Conservation (phyloP, 2,888 invertebrate species). For the Nycteola revayana region DNA sequence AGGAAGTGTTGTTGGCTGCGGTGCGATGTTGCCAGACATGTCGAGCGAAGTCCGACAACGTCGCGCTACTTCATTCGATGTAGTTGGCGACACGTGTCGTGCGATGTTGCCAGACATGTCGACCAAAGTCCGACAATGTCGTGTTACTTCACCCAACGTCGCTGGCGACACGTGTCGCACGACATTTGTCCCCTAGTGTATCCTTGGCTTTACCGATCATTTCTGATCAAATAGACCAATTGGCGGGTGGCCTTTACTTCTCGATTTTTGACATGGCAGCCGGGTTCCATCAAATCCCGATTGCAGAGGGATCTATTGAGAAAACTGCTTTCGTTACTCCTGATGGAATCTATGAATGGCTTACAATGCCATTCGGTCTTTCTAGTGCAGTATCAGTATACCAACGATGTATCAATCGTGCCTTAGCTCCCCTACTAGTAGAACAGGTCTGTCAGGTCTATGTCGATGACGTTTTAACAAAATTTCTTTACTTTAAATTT, state of each 20-base stretch:
- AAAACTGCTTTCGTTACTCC: constrained; percentile 37
- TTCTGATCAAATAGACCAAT: constrained; percentile 3
- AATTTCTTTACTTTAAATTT: constrained; percentile 15
- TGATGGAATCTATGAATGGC: constrained; percentile 36
- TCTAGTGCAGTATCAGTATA: constrained; percentile 28
- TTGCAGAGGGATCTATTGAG: constrained; percentile 25
- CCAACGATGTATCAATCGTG: constrained; percentile 7
- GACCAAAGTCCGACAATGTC: too few species aligned
- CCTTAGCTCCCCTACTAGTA: constrained; percentile 2
- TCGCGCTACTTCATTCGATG: too few species aligned
- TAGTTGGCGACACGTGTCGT: too few species aligned
- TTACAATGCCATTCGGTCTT: constrained; percentile 36
- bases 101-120: too few species aligned
- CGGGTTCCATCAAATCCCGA: constrained; percentile 25
- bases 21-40: too few species aligned
- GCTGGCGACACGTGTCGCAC: too few species aligned
- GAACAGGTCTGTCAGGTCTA: constrained; percentile 27
- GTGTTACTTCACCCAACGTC: too few species aligned
- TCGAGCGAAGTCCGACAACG: too few species aligned
- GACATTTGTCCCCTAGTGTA: too few species aligned
- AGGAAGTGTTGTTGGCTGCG: too few species aligned
- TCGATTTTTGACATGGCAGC: constrained; percentile 15
- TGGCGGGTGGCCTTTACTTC: constrained; percentile 6
- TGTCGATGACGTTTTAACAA: constrained; percentile 34
- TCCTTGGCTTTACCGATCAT: constrained; percentile 1